Conservation (phyloP, 2,888 invertebrate species). For the Antitype chi region DNA sequence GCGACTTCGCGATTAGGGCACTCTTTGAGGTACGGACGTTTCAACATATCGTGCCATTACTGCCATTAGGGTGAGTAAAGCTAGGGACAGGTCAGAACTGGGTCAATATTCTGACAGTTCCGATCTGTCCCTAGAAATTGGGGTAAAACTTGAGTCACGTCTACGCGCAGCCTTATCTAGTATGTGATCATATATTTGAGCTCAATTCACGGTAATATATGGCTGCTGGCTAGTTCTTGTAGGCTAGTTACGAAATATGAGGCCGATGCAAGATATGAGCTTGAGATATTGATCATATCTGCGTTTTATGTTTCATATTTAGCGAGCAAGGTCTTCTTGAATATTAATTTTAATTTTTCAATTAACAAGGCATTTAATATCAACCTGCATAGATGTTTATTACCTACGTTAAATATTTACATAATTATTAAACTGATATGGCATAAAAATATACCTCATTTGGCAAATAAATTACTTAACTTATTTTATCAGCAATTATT, state of each 20-base stretch:
- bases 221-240: conserved; percentile 33
- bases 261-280: conserved; percentile 27
- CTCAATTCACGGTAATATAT: conserved; percentile 52
- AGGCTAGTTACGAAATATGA: conserved; percentile 39
- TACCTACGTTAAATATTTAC: background rate
- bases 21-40: background rate
- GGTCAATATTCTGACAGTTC: too few species aligned
- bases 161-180: conserved; percentile 15
- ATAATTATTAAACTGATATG: background rate
- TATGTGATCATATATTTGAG: conserved; percentile 33
- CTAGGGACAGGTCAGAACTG: background rate
- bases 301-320: background rate
- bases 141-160: background rate
- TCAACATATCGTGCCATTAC: too few species aligned
- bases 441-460: background rate
- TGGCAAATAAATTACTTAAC: background rate
- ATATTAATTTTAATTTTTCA: background rate
- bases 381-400: background rate
- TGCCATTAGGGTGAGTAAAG: too few species aligned
- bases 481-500: background rate
- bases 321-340: conserved; percentile 19
- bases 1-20: background rate
- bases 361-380: background rate
- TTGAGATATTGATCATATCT: conserved; percentile 13
- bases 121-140: background rate